These are phyloP conservation scores for Brachionus angularis DNA, from an alignment of 1,140 invertebrate species.

Conservation along the genomic window DNA sequence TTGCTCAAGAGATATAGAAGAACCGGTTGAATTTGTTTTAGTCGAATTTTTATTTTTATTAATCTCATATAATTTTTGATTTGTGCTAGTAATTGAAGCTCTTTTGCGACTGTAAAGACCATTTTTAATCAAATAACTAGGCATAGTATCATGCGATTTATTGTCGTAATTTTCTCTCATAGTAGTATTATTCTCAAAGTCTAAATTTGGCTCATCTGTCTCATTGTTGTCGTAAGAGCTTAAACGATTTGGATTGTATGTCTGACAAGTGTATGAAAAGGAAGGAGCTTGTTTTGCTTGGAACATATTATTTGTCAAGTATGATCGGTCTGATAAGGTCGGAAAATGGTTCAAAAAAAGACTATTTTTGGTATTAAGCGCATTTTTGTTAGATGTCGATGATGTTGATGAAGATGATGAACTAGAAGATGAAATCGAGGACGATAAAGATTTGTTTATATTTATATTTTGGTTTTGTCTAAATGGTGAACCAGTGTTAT, in stretches of 20 bases:
- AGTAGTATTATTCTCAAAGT: background rate
- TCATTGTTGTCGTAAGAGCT: conserved; percentile 32
- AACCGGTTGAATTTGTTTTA: background rate
- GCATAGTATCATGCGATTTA: background rate
- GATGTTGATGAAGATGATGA: no score
- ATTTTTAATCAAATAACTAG: background rate
- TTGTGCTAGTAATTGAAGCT: background rate
- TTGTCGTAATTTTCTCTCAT: conserved; percentile 13
- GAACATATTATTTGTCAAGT: no score
- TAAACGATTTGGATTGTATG: conserved; percentile 19
- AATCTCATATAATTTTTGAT: no score
- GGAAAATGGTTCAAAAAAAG: no score
- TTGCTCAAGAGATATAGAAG: background rate
- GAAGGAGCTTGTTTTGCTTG: conserved; percentile 18
- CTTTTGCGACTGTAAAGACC: background rate
- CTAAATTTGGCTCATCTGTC: background rate
- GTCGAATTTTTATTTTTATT: background rate
- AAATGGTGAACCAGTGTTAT: no score
- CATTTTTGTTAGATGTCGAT: no score
- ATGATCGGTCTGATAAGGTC: no score
- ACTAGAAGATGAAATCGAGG: no score
- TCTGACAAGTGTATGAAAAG: conserved; percentile 10
- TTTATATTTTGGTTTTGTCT: no score
- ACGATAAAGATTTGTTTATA: no score
- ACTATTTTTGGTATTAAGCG: no score